Conservation (phyloP, 2,113 vertebrate genomes). For the Neogobius melanostomus region DNA sequence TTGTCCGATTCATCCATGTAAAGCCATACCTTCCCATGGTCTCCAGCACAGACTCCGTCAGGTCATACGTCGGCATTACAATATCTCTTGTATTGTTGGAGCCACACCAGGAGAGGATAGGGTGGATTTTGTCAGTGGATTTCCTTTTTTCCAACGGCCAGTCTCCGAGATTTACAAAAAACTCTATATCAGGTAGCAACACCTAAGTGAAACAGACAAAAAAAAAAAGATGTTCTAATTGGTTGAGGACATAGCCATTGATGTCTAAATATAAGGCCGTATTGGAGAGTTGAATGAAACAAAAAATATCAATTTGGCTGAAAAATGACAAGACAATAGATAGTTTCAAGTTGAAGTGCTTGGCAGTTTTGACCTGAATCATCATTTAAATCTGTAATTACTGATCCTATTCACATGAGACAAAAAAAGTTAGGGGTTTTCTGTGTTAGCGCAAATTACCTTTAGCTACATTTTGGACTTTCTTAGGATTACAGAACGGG, state of each 20-base stretch:
- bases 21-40: conserved; percentile 92
- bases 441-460: background rate
- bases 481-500: too few species aligned
- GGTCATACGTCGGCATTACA: conserved; percentile 97
- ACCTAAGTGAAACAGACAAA: conserved; percentile 75
- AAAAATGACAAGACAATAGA: too few species aligned
- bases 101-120: conserved; percentile 98
- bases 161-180: conserved; percentile 97
- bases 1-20: background rate
- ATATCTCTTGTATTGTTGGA: conserved; percentile 92
- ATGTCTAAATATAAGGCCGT: background rate
- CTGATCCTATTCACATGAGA: background rate
- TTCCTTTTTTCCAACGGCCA: conserved; percentile 97
- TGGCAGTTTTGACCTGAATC: too few species aligned
- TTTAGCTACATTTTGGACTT: background rate
- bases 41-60: conserved; percentile 95
- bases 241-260: too few species aligned
- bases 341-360: too few species aligned
- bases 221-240: background rate
- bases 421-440: background rate
- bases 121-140: conserved; percentile 79
- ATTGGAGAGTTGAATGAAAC: background rate
- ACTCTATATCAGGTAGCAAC: conserved; percentile 90
- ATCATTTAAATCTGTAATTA: too few species aligned
- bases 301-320: too few species aligned